Evolutionary conservation across 2,888 invertebrate genomes (phyloP), one percentile per base, ranked within the genome.

Genomic region (Andrena marginata): DNA sequence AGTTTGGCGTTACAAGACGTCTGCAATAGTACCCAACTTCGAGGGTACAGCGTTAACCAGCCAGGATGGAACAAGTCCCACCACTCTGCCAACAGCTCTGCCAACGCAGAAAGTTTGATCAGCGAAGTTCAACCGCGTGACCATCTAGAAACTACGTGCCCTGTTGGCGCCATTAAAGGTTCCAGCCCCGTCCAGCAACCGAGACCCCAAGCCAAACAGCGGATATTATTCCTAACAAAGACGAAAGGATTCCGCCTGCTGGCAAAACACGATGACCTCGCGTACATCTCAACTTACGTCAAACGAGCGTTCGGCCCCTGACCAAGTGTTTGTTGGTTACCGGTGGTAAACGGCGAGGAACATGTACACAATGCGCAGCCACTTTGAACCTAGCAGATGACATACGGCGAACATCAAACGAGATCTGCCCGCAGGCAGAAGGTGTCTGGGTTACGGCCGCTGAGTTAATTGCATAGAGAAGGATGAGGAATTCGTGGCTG

Each of bases 21-120:
- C 29, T n/a, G 10, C 20, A 33, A 33, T 35, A 8, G 20, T 35
- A 62, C 20, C 35, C 33, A 35, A 35, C 13, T 20, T 33, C 4
- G 35, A 8, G 35, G n/a, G 20, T 35, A 33, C 4, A 62, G 20
- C 8, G 62, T 29, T 62, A 54, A 23, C 23, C 10, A 20, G 62
- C 13, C 62, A 20, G 26, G 20, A 62, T n/a, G 35, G 33, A 33
- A 62, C 62, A 20, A 62, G 33, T 33, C 33, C 62, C n/a, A 8
- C 16, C 35, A 10, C 10, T 13, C 23, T 10, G 60, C 33, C 60
- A 31, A 16, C 31, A n/a, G 60, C 31, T 31, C n/a, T 60, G 31
- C 31, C 60, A 31, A 56, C 60, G 54, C n/a, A 26, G 23, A 20
- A 56, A 26, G 26, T 60, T 31, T 60, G 31, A 60, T 60, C 31